Conservation (phyloP, 2,888 invertebrate genomes). For the Autographa pulchrina region DNA sequence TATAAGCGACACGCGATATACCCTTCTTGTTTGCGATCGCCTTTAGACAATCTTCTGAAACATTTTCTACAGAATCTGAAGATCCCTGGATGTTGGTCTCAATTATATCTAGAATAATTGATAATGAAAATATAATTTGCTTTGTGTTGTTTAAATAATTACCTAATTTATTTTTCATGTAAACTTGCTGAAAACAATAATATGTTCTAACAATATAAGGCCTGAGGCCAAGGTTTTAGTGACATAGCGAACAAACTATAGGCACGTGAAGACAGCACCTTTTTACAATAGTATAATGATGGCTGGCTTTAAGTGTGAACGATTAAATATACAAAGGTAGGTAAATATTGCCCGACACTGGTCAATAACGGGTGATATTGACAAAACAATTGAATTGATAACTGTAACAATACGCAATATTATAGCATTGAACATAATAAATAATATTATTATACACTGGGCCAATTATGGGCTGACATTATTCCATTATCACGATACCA, state of each 20-base stretch:
- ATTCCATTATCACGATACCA: background rate
- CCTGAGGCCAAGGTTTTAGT: too few species aligned
- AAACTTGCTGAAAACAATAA: too few species aligned
- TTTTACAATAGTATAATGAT: background rate
- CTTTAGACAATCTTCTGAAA: slow-evolving; percentile 56
- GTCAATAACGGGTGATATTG: background rate
- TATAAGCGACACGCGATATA: slow-evolving; percentile 50
- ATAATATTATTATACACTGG: background rate
- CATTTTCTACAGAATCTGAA: slow-evolving; percentile 55
- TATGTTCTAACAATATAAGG: too few species aligned
- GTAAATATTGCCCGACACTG: background rate
- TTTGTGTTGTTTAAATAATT: too few species aligned
- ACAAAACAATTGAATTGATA: slow-evolving; percentile 3
- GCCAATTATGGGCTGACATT: slow-evolving; percentile 2
- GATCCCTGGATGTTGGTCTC: slow-evolving; percentile 26
- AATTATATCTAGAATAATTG: slow-evolving; percentile 42
- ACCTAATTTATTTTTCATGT: too few species aligned
- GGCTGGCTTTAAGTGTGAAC: background rate
- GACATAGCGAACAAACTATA: too few species aligned
- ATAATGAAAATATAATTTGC: background rate
- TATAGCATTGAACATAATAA: slow-evolving; percentile 1
- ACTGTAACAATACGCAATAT: slow-evolving; percentile 1
- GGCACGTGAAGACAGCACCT: background rate
- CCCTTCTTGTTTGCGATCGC: slow-evolving; percentile 64
- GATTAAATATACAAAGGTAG: background rate